Base-by-base conservation (phyloP, 2,113 vertebrate species). In the Chaetodon auriga region DNA sequence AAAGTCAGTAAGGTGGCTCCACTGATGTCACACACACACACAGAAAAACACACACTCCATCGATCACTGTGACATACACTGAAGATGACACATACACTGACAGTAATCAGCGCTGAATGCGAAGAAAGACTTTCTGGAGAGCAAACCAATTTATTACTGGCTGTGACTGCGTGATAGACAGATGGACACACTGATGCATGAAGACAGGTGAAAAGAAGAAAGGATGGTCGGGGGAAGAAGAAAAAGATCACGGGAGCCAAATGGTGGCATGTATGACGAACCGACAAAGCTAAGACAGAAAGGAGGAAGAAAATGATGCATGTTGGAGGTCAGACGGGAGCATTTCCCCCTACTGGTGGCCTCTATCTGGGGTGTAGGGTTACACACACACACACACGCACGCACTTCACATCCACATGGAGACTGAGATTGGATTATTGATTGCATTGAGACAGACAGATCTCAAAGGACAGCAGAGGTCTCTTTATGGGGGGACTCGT, bases 31-130 rank as follows among this genome's bases (percentile, higher is more conserved):
- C 63, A 54, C 51, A 46, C 48, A 41, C 38, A 41, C 38, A 11
- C 25, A 60, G 25, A 80, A 19, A 78, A 68, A 77, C 60, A 81
- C 80, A 86, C 80, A 88, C 65, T 77, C 58, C 79, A 93, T 92
- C 73, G 89, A 93, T 93, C 88, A 89, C 58, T 5, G 51, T 90
- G 91, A 94, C 87, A 89, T 78, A 72, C 78, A 91, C 87, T 54
- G 64, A 82, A 88, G 79, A 92, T 89, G 92, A 93, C 93, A 92
- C 91, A 93, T 85, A 90, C 90, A 88, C 85, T 90, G 91, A 89
- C 90, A 82, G 83, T 90, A 88, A 94, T 93, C 93, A 93, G 82
- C 30, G 8, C 48, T 78, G 80, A 89, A 92, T 70, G 85, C 74
- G 90, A 82, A 88, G 87, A 86, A 75, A 87, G 83, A 80, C 41